phyloP scores from a whole-genome alignment of 2,113 vertebrate species.

The Anseranas semipalmata region DNA sequence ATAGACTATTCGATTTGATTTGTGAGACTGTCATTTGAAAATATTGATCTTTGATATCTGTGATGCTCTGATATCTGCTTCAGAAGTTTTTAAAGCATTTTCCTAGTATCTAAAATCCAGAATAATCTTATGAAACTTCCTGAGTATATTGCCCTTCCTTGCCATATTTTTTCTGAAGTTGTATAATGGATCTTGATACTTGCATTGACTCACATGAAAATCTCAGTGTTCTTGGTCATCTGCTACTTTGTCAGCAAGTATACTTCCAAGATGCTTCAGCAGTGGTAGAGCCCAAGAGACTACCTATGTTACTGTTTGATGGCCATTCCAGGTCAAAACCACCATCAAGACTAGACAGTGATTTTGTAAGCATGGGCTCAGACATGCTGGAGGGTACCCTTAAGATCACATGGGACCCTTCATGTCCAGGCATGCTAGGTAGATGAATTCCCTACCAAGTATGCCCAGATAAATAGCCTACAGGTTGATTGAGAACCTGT shows the following conservation, averaged over 20 bases:
- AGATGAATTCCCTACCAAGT: neutral
- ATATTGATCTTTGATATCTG: neutral
- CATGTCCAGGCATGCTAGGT: neutral
- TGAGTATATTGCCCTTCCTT: neutral
- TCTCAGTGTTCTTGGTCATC: neutral
- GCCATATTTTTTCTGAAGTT: neutral
- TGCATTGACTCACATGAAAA: neutral
- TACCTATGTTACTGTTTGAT: neutral
- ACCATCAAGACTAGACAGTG: neutral
- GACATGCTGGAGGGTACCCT: slow-evolving; percentile 39
- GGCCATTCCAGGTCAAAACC: slow-evolving; percentile 10
- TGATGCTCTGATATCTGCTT: neutral
- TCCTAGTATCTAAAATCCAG: slow-evolving; percentile 14
- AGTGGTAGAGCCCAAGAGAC: neutral
- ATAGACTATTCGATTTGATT: neutral
- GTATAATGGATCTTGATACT: neutral
- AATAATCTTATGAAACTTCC: slow-evolving; percentile 7
- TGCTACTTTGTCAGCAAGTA: neutral
- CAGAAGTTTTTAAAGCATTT: slow-evolving; percentile 14
- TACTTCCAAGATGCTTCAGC: neutral
- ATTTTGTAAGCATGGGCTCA: neutral
- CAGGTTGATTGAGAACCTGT: slow-evolving; percentile 41
- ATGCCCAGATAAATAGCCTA: slow-evolving; percentile 43
- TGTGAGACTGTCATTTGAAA: neutral
- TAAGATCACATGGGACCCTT: neutral